Evolutionary conservation across 2,113 vertebrate genomes (phyloP).

Genomic region (Hemibagrus wyckioides): DNA sequence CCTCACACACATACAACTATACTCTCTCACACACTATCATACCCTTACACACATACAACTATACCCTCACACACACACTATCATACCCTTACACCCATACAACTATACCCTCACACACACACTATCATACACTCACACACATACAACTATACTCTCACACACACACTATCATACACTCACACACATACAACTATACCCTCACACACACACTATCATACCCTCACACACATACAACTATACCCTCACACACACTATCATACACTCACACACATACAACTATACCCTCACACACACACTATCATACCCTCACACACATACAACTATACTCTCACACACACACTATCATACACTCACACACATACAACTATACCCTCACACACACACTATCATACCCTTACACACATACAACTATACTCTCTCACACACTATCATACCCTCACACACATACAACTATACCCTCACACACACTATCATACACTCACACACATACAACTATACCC

Average conservation of each 20-base stretch:
- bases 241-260: not conserved
- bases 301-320: not conserved
- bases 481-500: not conserved
- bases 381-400: not conserved
- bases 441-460: not conserved
- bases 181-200: not conserved
- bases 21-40: not conserved
- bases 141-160: too few relatives aligned
- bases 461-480: not conserved
- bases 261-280: not conserved
- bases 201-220: not conserved
- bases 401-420: too few relatives aligned
- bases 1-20: not conserved
- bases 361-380: too few relatives aligned
- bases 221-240: not conserved
- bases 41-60: not conserved
- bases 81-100: too few relatives aligned
- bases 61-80: not conserved
- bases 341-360: not conserved
- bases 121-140: not conserved
- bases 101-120: not conserved
- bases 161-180: not conserved
- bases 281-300: not conserved
- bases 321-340: too few relatives aligned
- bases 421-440: too few relatives aligned